Percentiles rank a stretch among this genome's conserved stretches.
Evolutionary conservation across 2,888 invertebrate genomes (phyloP).

Genomic region (Dicyrtoma fusca): DNA sequence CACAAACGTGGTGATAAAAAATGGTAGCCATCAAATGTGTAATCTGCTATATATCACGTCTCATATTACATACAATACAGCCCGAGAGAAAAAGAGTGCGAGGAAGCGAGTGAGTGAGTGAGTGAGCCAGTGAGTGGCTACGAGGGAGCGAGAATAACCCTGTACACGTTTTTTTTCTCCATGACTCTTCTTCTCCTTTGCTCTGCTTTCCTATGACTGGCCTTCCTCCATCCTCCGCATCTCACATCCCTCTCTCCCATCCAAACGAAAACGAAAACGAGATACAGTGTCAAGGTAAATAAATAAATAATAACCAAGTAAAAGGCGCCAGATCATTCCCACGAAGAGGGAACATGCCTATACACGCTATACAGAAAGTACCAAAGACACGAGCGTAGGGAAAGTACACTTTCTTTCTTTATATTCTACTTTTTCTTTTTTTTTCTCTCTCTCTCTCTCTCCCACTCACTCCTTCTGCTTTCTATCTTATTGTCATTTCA

Average conservation of each 20-base stretch:
- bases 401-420: constrained; percentile 16
- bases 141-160: background rate
- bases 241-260: background rate
- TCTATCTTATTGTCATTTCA: background rate
- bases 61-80: constrained; percentile 18
- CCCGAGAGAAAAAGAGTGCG: background rate
- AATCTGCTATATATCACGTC: constrained; percentile 35
- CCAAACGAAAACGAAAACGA: background rate
- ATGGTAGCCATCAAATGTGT: constrained; percentile 38
- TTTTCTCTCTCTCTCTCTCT: background rate
- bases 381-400: no score
- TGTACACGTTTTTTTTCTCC: background rate
- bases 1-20: constrained; percentile 42
- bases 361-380: background rate
- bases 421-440: background rate
- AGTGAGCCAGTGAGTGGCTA: no score
- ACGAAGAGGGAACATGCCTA: background rate
- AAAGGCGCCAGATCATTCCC: constrained; percentile 33
- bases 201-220: background rate
- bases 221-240: background rate
- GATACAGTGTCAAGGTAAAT: constrained; percentile 32
- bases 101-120: no score
- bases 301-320: constrained; percentile 29
- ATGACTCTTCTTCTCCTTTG: background rate
- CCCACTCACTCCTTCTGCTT: background rate